Evolutionary conservation across 2,888 invertebrate genomes (phyloP).

Genomic region (Nasonovia ribisnigri): DNA sequence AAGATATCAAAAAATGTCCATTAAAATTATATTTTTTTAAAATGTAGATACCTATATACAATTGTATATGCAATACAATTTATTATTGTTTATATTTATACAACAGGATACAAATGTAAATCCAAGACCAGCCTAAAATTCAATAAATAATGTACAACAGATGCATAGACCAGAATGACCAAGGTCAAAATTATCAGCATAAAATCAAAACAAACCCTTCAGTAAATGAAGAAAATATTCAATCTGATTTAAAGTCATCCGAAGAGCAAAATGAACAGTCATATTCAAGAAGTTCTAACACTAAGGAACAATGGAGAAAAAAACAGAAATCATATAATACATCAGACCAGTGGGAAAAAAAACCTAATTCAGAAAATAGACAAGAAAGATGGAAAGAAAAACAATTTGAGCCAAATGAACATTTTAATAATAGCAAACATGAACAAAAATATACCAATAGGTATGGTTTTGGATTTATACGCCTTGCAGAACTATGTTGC

Average conservation of each 20-base stretch:
- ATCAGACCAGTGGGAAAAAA: too few species aligned
- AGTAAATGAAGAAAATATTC: not conserved
- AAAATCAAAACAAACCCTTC: not conserved
- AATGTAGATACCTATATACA: too few species aligned
- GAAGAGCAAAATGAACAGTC: not conserved
- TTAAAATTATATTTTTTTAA: too few species aligned
- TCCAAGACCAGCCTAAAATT: not conserved
- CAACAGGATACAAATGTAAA: not conserved
- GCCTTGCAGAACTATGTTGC: slow-evolving; percentile 43
- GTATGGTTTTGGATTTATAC: slow-evolving; percentile 46
- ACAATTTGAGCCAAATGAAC: not conserved
- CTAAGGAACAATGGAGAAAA: not conserved
- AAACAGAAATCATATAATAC: too few species aligned
- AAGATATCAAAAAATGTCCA: too few species aligned
- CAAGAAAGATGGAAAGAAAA: not conserved
- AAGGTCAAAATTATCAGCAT: not conserved
- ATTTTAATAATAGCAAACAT: not conserved
- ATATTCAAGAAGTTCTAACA: not conserved
- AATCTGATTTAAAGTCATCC: not conserved
- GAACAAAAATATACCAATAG: not conserved
- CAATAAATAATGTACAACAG: not conserved
- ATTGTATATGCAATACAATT: too few species aligned
- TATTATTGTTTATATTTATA: too few species aligned
- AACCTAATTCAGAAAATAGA: not conserved
- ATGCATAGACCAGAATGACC: not conserved